phyloP scores from a whole-genome alignment of 2,888 invertebrate genomes.

The Urechis unicinctus region DNA sequence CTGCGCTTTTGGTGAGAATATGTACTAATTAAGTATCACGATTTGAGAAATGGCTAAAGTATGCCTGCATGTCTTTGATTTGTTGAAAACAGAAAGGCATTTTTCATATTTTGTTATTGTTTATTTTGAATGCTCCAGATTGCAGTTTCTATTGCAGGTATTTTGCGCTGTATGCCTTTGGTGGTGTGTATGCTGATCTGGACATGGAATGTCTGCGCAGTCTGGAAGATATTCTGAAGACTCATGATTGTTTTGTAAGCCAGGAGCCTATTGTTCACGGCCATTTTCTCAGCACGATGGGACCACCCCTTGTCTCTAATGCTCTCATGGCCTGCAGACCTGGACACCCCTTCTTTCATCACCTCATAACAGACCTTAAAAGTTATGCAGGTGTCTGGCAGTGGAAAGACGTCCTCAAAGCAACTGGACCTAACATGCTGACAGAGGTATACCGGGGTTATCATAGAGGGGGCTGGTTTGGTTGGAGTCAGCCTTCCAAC shows the following conservation, averaged over 20 bases:
- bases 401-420: conserved; percentile 14
- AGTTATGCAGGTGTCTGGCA: conserved; percentile 5
- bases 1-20: neutral
- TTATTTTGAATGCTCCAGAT: neutral
- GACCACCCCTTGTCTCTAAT: conserved; percentile 16
- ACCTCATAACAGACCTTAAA: conserved; percentile 8
- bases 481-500: neutral
- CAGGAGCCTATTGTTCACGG: conserved; percentile 20
- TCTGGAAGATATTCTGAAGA: conserved; percentile 18
- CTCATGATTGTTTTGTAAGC: conserved; percentile 15
- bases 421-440: conserved; percentile 20
- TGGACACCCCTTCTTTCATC: conserved; percentile 14
- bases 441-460: conserved; percentile 12
- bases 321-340: conserved; percentile 19
- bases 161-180: conserved; percentile 40
- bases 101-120: neutral
- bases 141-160: conserved; percentile 24
- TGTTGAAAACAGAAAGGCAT: neutral
- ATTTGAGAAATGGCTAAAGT: neutral
- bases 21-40: neutral
- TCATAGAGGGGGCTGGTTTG: neutral
- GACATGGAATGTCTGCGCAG: conserved; percentile 39
- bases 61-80: neutral
- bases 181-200: conserved; percentile 44
- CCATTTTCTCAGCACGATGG: conserved; percentile 12